These are phyloP conservation scores for Spongilla lacustris DNA, from an alignment of 37 sponge, comb jelly and placozoan species.

Conservation along the genomic window DNA sequence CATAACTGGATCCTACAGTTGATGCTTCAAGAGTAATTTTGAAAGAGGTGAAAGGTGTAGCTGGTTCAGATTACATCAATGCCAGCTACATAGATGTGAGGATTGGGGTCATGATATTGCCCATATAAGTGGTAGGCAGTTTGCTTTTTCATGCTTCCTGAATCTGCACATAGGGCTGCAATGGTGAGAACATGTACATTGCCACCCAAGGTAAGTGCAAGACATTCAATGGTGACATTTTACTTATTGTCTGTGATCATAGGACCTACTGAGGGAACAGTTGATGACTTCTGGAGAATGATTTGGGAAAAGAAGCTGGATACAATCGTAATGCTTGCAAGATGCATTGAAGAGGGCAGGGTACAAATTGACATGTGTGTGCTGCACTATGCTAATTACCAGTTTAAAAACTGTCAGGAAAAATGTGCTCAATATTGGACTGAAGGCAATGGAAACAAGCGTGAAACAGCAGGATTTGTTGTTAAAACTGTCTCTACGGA, in stretches of 20 bases:
- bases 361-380: background rate
- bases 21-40: conserved; percentile 46
- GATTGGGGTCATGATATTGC: no score
- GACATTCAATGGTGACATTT: background rate
- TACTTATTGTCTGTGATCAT: background rate
- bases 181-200: conserved; percentile 53
- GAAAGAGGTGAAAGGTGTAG: background rate
- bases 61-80: conserved; percentile 61
- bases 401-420: conserved; percentile 8
- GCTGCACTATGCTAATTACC: background rate
- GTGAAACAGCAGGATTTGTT: conserved; percentile 13
- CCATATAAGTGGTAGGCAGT: no score
- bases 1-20: conserved; percentile 19
- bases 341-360: conserved; percentile 60
- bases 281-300: conserved; percentile 74
- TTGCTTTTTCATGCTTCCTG: background rate
- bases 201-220: conserved; percentile 52
- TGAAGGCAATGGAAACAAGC: background rate
- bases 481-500: conserved; percentile 56
- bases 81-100: conserved; percentile 66
- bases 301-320: conserved; percentile 51
- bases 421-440: conserved; percentile 93
- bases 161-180: conserved; percentile 37
- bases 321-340: conserved; percentile 70
- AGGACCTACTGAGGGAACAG: conserved; percentile 62